Evolutionary conservation across 2,113 vertebrate genomes (phyloP).

Genomic region (Porphyrio hochstetteri): DNA sequence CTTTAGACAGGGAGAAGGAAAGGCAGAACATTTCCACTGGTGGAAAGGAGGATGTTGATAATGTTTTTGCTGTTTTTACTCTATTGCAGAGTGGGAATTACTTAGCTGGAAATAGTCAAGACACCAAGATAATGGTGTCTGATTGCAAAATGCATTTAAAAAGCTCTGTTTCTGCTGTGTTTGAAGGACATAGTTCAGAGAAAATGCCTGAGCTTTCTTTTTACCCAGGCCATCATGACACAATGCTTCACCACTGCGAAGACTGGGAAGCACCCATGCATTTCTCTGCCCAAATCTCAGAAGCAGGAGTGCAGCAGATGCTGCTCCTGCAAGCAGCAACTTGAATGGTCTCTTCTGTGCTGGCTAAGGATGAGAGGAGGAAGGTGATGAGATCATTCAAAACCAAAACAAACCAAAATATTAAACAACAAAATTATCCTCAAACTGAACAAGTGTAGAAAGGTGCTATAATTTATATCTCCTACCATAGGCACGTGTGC

Average conservation of each 20-base stretch:
- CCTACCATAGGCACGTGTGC: fast-evolving
- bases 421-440: background rate
- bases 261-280: background rate
- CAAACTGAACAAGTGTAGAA: background rate
- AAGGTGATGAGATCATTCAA: background rate
- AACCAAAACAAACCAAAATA: too few relatives aligned
- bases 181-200: background rate
- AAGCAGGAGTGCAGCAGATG: background rate
- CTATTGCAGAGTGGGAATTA: background rate
- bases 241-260: background rate
- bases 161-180: background rate
- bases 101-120: background rate
- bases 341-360: background rate
- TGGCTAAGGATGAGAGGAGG: background rate
- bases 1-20: background rate
- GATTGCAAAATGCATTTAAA: background rate
- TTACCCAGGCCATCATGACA: background rate
- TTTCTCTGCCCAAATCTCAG: background rate
- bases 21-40: background rate
- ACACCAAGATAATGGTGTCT: background rate
- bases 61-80: background rate
- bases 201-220: background rate
- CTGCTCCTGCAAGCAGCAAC: background rate
- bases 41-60: background rate
- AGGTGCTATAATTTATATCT: background rate